Conservation (phyloP, 2,888 invertebrate genomes). For the Tetranychus piercei region DNA sequence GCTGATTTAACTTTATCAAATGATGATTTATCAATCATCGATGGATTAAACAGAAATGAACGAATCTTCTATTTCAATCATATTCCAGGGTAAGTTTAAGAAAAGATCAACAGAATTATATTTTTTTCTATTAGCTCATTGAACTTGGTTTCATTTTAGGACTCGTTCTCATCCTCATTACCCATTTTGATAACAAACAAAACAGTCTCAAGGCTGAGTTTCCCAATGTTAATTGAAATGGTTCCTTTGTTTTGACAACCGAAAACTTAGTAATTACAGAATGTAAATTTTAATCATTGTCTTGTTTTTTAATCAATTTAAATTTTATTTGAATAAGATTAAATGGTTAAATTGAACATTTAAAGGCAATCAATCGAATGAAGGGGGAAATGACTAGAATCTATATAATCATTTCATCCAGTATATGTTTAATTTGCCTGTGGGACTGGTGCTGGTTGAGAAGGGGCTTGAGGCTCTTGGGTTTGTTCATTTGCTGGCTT, state of each 20-base stretch:
- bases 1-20: constrained; percentile 48
- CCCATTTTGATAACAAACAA: neutral
- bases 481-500: neutral
- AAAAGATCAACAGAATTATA: neutral
- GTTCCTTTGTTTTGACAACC: neutral
- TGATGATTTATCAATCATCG: constrained; percentile 48
- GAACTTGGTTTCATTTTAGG: neutral
- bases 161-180: neutral
- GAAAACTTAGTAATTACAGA: too few species aligned
- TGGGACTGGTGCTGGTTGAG: neutral
- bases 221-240: neutral
- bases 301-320: too few species aligned
- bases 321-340: too few species aligned
- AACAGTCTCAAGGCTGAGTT: neutral
- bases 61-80: constrained; percentile 4
- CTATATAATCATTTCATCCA: too few species aligned
- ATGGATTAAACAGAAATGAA: constrained; percentile 44
- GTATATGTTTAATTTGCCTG: neutral
- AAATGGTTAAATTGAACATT: too few species aligned
- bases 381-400: too few species aligned
- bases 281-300: too few species aligned
- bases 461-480: neutral
- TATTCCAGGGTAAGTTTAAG: neutral
- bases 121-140: neutral
- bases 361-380: too few species aligned